Evolutionary conservation across 2,888 invertebrate species (phyloP).

Genomic region (Aspidiotus destructor): DNA sequence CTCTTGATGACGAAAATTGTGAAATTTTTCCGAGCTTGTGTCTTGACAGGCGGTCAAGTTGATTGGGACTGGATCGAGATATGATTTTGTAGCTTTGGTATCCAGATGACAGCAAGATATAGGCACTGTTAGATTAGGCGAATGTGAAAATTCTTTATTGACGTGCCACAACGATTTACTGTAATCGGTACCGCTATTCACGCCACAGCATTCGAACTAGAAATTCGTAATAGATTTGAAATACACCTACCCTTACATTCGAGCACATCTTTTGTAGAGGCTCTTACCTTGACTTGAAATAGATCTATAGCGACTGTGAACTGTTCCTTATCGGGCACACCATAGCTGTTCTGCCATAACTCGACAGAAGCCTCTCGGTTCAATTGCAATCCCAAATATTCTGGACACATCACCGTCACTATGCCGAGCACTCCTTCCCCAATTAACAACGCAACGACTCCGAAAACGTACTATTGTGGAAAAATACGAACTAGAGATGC

Average conservation of each 20-base stretch:
- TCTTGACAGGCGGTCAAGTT: constrained; percentile 64
- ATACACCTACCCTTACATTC: neutral
- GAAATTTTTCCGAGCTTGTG: constrained; percentile 47
- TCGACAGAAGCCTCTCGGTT: constrained; percentile 58
- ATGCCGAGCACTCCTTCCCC: constrained; percentile 62
- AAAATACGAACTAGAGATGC: neutral
- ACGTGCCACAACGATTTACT: constrained; percentile 71
- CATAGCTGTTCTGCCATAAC: constrained; percentile 64
- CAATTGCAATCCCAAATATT: constrained; percentile 62
- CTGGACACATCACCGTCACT: constrained; percentile 61
- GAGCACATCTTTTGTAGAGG: too few species aligned
- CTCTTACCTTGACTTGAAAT: constrained; percentile 53
- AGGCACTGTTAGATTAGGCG: constrained; percentile 45
- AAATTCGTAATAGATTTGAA: neutral
- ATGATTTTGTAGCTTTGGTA: constrained; percentile 42
- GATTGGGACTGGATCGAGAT: constrained; percentile 65
- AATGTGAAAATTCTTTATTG: constrained; percentile 51
- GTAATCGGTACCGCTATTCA: constrained; percentile 66
- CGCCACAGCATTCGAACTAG: constrained; percentile 70
- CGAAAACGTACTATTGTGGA: constrained; percentile 54
- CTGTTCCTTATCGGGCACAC: constrained; percentile 59
- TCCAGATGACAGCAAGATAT: constrained; percentile 58
- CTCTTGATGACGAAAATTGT: constrained; percentile 24
- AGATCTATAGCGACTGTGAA: constrained; percentile 73
- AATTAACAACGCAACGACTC: constrained; percentile 56